phyloP scores from a whole-genome alignment of 2,888 invertebrate species.

The Tetanocera ferruginea region DNA sequence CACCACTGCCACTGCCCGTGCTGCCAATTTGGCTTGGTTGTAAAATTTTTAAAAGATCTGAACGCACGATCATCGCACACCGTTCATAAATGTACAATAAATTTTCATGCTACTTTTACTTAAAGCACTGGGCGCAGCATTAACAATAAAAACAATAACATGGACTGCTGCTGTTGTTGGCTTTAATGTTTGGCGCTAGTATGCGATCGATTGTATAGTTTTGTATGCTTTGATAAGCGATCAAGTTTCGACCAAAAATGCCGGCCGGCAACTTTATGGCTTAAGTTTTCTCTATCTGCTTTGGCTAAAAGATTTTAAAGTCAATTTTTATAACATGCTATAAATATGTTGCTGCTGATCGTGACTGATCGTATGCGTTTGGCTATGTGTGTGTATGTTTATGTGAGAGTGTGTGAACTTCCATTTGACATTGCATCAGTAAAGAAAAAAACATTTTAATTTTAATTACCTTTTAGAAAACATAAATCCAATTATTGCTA shows the following conservation, averaged over 20 bases:
- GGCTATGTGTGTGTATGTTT: constrained; percentile 34
- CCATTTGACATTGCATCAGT: constrained; percentile 38
- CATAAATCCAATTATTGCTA: constrained; percentile 50
- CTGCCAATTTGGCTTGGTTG: background rate
- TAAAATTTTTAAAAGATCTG: background rate
- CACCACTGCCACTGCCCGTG: background rate
- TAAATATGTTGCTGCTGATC: constrained; percentile 37
- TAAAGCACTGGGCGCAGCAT: constrained; percentile 13
- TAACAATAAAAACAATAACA: background rate
- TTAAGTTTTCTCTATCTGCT: no score
- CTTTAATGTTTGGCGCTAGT: constrained; percentile 4
- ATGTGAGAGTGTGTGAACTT: constrained; percentile 46
- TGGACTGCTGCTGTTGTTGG: background rate
- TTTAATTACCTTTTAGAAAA: constrained; percentile 57
- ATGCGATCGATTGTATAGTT: constrained; percentile 31
- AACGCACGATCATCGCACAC: constrained; percentile 2
- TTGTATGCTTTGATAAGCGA: constrained; percentile 22
- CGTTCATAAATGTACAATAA: constrained; percentile 19
- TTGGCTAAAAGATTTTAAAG: no score
- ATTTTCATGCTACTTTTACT: constrained; percentile 11
- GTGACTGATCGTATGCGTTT: constrained; percentile 31
- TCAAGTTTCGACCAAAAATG: constrained; percentile 46
- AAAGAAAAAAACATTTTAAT: background rate
- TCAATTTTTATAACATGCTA: background rate
- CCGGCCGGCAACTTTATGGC: constrained; percentile 47